phyloP scores from a whole-genome alignment of 2,113 vertebrate genomes.

The Ailuropoda melanoleuca region DNA sequence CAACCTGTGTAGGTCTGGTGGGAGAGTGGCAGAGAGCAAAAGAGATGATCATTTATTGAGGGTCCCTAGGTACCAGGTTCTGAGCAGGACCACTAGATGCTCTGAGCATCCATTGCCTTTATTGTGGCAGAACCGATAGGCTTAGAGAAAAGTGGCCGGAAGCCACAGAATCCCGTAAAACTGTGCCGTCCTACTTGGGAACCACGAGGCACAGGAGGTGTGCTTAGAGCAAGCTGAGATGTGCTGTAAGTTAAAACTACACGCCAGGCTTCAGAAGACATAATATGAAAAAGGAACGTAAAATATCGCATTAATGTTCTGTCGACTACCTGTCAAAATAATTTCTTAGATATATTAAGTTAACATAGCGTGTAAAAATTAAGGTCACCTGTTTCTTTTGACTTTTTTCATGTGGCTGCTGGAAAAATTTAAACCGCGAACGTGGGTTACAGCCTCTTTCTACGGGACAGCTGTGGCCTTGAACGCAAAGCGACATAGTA shows the following conservation, averaged over 20 bases:
- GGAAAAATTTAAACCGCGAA: neutral
- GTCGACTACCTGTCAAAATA: neutral
- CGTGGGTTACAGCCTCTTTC: neutral
- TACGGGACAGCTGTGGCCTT: neutral
- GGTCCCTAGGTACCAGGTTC: neutral
- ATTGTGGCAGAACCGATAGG: no score
- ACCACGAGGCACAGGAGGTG: rapidly evolving
- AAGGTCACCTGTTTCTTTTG: neutral
- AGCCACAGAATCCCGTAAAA: neutral
- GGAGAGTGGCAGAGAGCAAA: neutral
- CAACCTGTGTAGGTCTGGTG: neutral
- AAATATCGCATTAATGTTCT: neutral
- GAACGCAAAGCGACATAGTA: no score
- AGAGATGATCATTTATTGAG: neutral
- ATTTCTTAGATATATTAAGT: neutral
- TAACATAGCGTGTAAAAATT: neutral
- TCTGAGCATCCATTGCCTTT: neutral
- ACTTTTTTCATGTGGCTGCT: neutral
- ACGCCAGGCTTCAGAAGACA: neutral
- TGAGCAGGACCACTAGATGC: neutral
- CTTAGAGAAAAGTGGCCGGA: neutral
- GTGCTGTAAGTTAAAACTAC: no score
- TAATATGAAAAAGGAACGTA: neutral
- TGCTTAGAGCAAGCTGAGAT: neutral
- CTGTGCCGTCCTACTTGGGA: rapidly evolving